These are phyloP conservation scores for Elegia similella DNA, from an alignment of 2,888 invertebrate genomes.

Conservation along the genomic window DNA sequence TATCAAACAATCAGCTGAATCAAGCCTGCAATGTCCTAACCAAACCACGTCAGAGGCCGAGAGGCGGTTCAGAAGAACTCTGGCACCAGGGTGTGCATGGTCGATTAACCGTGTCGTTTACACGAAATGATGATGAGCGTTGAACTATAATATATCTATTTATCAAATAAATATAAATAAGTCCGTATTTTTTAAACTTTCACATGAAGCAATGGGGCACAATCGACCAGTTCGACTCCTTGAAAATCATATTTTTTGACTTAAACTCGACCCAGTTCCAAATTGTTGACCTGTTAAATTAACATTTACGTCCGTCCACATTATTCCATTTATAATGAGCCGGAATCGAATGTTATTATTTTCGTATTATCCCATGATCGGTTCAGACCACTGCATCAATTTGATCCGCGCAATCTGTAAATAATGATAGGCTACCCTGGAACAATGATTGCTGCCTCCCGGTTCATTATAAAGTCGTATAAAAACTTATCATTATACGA, in stretches of 20 bases:
- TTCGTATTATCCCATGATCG: slow-evolving; percentile 72
- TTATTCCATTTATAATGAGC: slow-evolving; percentile 60
- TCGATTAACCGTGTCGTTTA: no score
- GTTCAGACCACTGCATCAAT: slow-evolving; percentile 60
- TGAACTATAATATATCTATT: no score
- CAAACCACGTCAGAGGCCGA: no score
- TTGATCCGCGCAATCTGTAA: slow-evolving; percentile 58
- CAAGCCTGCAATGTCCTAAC: no score
- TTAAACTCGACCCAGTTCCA: background rate
- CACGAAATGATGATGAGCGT: no score
- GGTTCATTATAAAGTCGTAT: slow-evolving; percentile 36
- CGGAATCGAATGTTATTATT: slow-evolving; percentile 71
- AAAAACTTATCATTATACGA: slow-evolving; percentile 8
- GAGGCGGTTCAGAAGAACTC: no score
- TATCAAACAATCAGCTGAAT: no score
- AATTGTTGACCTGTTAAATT: slow-evolving; percentile 34
- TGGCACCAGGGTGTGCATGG: no score
- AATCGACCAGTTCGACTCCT: background rate
- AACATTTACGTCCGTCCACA: slow-evolving; percentile 42
- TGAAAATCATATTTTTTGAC: background rate
- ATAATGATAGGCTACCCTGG: slow-evolving; percentile 57
- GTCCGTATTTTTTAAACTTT: no score
- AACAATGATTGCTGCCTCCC: slow-evolving; percentile 41
- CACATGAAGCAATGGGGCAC: no score
- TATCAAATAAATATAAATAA: no score